Evolutionary conservation across 2,113 vertebrate species (phyloP), one percentile per base, ranked within the genome.

Genomic region (Amphilophus citrinellus): DNA sequence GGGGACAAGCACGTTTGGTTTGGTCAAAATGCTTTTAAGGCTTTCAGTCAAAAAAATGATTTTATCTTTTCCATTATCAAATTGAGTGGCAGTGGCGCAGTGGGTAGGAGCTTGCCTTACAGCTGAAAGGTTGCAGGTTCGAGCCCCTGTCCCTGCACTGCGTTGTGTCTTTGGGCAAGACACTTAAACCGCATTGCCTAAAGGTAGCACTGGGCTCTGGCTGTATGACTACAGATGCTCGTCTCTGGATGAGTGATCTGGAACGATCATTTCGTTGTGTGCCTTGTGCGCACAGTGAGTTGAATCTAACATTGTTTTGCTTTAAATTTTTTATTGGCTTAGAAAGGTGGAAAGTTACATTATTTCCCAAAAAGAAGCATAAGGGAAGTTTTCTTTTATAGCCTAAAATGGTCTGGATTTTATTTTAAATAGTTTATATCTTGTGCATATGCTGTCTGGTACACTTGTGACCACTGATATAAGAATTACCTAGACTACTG

Each of bases 1-100:
- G 0, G n/a, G 37, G 42, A 7, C 3, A 24, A 66, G 15, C 4
- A 1, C 27, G 0, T 20, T 71, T 71, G 66, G 17, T 20, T 71
- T 71, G 35, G 35, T 39, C 1, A 39, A 39, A 35, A 35, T 1
- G 47, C 6, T 20, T 53, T 9, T 13, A 50, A 71, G 2, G 30
- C 17, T 1, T 53, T 30, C 18, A 27, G 42, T 71, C 44, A 11
- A 68, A 71, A 35, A 50, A 30, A 6, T 10, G 22, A 20, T 71
- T 71, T 13, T 71, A 44, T 71, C 44, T 71, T 71, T 30, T 53
- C 44, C 30, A 30, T 47, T 14, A 22, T 71, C 13, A 7, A 18
- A 27, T 27, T 27, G 27, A 27, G 27, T 27, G 27, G 3, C 27
- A 27, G 2, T 27, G 27, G 27, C 3, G 27, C 27, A 27, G 27